Conservation (phyloP, 2,797 vertebrate genomes). For the Tenualosa thibaudeaui region DNA sequence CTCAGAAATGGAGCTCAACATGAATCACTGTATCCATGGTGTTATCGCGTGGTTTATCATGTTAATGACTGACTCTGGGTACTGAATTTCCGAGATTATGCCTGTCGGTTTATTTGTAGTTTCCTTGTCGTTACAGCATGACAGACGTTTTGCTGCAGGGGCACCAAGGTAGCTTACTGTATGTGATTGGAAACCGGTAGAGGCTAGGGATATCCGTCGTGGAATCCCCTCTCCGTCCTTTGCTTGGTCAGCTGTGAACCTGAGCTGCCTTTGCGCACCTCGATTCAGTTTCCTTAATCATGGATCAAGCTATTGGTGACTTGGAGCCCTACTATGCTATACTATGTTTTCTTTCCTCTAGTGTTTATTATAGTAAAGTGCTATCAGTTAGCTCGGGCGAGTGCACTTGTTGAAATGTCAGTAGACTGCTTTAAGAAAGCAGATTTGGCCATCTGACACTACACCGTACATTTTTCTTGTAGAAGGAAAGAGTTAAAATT, state of each 20-base stretch:
- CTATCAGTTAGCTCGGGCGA: neutral
- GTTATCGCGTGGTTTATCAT: conserved; percentile 1
- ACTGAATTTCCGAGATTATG: neutral
- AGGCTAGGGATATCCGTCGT: conserved; percentile 15
- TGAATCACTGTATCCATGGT: conserved; percentile 5
- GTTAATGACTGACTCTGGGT: neutral
- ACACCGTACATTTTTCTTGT: neutral
- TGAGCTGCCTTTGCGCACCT: neutral
- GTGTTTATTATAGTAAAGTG: neutral
- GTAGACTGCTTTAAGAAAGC: neutral
- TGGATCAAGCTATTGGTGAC: neutral
- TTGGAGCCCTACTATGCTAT: too few species aligned
- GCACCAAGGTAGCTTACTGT: conserved; percentile 7
- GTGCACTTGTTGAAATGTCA: conserved; percentile 1
- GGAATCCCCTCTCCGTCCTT: conserved; percentile 30
- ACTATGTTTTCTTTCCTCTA: neutral
- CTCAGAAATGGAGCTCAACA: conserved; percentile 9
- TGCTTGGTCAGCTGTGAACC: neutral
- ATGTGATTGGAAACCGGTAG: conserved; percentile 19
- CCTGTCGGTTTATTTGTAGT: neutral
- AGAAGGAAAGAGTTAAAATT: too few species aligned
- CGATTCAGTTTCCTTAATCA: neutral
- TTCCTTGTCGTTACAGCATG: neutral
- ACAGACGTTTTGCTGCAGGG: conserved; percentile 10
- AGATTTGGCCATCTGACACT: neutral